Conservation (phyloP, 1,140 invertebrate genomes). For the Macrocentrus cingulum region DNA sequence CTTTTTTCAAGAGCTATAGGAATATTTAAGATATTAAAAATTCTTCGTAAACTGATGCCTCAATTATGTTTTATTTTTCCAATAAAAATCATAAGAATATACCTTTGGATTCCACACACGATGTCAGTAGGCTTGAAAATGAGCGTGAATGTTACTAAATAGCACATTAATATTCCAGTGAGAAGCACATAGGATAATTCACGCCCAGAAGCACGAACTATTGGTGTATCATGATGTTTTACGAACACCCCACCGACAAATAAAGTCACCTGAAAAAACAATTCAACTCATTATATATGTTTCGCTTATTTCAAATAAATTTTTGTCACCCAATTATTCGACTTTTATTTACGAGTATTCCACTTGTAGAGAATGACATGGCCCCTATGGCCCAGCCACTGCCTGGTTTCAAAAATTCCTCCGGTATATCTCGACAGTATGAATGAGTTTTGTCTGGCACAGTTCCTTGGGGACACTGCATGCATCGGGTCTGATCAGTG, state of each 20-base stretch:
- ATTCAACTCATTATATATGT: background rate
- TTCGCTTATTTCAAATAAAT: no score
- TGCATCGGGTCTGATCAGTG: conserved; percentile 79
- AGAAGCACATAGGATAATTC: conserved; percentile 87
- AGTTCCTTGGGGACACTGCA: conserved; percentile 79
- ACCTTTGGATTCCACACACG: conserved; percentile 78
- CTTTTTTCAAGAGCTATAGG: no score
- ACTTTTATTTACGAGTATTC: conserved; percentile 70
- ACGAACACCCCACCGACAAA: conserved; percentile 70
- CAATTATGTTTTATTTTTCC: no score
- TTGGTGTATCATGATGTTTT: conserved; percentile 81
- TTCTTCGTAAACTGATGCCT: no score
- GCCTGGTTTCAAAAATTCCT: conserved; percentile 78
- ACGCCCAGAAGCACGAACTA: conserved; percentile 86
- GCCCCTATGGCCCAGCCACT: conserved; percentile 89
- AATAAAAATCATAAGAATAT: background rate
- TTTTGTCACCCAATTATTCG: background rate
- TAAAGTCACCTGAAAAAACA: conserved; percentile 53
- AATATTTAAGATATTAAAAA: background rate
- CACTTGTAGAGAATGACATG: conserved; percentile 76
- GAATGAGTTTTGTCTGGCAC: conserved; percentile 76
- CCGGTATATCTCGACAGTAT: conserved; percentile 76
- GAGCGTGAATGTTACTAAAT: conserved; percentile 82
- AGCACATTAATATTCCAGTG: conserved; percentile 86
- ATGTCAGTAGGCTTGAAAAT: conserved; percentile 75